Evolutionary conservation across 2,888 invertebrate species (phyloP).

Genomic region (Chrysolina americana): DNA sequence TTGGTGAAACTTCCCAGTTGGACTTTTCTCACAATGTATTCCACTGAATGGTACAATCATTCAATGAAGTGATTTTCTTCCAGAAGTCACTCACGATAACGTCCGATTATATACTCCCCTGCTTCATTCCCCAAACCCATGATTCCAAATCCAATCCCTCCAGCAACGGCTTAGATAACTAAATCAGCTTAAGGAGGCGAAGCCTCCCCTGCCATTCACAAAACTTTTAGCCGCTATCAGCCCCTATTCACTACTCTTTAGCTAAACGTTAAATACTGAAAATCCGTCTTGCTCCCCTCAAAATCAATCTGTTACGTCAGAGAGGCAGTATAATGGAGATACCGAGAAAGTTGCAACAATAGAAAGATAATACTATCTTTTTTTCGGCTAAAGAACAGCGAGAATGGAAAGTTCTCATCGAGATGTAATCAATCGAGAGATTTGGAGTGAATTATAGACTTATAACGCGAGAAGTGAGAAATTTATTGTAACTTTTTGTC

Average conservation of each 20-base stretch:
- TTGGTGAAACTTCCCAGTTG: no score
- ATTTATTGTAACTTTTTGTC: conserved; percentile 9
- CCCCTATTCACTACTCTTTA: conserved; percentile 28
- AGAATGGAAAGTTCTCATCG: conserved; percentile 22
- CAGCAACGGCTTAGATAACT: conserved; percentile 15
- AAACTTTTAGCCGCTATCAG: conserved; percentile 30
- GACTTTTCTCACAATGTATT: no score
- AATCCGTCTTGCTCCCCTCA: conserved; percentile 25
- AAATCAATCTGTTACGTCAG: conserved; percentile 27
- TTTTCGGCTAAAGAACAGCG: conserved; percentile 8
- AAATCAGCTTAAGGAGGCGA: conserved; percentile 17
- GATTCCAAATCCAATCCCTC: conserved; percentile 24
- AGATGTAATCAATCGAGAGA: conserved; percentile 25
- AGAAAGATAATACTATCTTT: conserved; percentile 27
- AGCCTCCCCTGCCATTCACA: conserved; percentile 25
- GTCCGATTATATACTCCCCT: not conserved
- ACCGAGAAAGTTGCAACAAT: conserved; percentile 24
- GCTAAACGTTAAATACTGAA: conserved; percentile 29
- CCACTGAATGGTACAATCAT: no score
- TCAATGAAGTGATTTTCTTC: not conserved
- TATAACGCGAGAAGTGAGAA: conserved; percentile 12
- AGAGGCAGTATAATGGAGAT: conserved; percentile 2
- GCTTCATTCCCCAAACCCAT: not conserved
- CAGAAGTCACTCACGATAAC: not conserved
- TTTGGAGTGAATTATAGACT: conserved; percentile 9